These are phyloP conservation scores for Zhengitettix transpicula DNA, from an alignment of 2,888 invertebrate species.

Conservation along the genomic window DNA sequence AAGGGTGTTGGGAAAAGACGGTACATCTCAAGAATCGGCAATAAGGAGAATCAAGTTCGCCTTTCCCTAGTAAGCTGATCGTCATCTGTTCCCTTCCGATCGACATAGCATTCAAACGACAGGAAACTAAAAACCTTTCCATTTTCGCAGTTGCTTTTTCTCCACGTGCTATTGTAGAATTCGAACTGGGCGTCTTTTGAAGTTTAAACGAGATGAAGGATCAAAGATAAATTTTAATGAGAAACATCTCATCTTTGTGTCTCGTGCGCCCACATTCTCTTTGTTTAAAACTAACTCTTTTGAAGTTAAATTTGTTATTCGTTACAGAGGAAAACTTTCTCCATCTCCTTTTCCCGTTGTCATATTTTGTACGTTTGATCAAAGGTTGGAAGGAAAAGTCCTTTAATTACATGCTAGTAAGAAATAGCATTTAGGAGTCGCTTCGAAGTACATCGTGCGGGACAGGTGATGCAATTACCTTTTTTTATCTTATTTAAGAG, in stretches of 20 bases:
- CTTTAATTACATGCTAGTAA: not conserved
- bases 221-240: not conserved
- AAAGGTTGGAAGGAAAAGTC: not conserved
- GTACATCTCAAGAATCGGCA: too few species aligned
- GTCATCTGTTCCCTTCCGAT: too few species aligned
- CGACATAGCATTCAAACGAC: not conserved
- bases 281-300: not conserved
- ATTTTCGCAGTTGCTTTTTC: not conserved
- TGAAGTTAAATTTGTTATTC: not conserved
- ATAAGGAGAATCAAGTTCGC: too few species aligned
- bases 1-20: too few species aligned
- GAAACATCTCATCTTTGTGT: not conserved
- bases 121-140: not conserved
- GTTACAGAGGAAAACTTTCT: not conserved
- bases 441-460: too few species aligned
- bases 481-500: too few species aligned
- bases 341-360: not conserved
- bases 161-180: too few species aligned
- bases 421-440: too few species aligned
- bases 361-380: not conserved
- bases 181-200: not conserved
- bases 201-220: not conserved
- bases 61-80: too few species aligned
- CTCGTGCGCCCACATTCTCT: not conserved
- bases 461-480: too few species aligned